phyloP scores from a whole-genome alignment of 2,797 vertebrate species.

The Agapornis canus region DNA sequence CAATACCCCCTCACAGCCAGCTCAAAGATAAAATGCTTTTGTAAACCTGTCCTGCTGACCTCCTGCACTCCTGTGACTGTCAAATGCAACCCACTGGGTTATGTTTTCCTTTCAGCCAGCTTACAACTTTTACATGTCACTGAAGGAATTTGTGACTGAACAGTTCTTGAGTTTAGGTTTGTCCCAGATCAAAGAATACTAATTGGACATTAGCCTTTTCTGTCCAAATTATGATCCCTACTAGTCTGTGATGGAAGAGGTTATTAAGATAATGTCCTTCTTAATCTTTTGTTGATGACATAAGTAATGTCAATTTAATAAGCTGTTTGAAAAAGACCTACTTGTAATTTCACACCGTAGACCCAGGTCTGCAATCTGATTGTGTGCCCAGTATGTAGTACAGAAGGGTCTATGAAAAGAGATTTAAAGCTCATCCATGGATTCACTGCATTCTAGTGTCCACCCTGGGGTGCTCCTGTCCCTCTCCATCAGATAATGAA shows the following conservation, averaged over 20 bases:
- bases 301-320: conserved; percentile 1
- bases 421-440: background rate
- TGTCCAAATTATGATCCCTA: background rate
- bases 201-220: conserved; percentile 47
- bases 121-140: background rate
- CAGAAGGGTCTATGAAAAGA: background rate
- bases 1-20: background rate
- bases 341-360: background rate
- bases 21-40: conserved; percentile 28
- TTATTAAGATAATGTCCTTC: conserved; percentile 13
- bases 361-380: background rate
- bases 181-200: conserved; percentile 38
- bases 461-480: background rate
- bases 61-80: background rate
- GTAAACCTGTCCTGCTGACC: background rate
- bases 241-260: conserved; percentile 21
- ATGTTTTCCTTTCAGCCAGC: background rate
- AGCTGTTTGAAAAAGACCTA: background rate
- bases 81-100: background rate
- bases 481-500: background rate
- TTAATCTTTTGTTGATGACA: conserved; percentile 17
- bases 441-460: background rate
- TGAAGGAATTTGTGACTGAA: background rate
- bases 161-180: conserved; percentile 18
- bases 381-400: background rate